Evolutionary conservation across 2,888 invertebrate genomes (phyloP).

Genomic region (Palloptera scutellata): DNA sequence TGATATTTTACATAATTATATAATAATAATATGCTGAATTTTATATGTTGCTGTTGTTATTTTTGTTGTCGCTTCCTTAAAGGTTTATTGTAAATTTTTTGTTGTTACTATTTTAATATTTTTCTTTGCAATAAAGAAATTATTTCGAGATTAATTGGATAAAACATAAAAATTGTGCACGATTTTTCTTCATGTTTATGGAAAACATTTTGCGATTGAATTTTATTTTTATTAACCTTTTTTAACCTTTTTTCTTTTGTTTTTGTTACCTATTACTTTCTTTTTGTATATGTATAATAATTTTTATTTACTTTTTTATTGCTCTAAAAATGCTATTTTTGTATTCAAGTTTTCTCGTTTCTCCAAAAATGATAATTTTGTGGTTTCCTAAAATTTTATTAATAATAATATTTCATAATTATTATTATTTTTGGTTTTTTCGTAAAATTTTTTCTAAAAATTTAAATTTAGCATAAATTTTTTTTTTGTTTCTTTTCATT

Average conservation of each 20-base stretch:
- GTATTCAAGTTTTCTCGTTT: slow-evolving; percentile 36
- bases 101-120: neutral
- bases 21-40: neutral
- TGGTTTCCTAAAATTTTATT: slow-evolving; percentile 20
- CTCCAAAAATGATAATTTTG: slow-evolving; percentile 28
- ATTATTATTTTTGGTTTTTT: slow-evolving; percentile 31
- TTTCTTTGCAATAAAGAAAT: slow-evolving; percentile 2
- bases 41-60: neutral
- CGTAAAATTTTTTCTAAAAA: slow-evolving; percentile 61
- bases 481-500: slow-evolving; percentile 35
- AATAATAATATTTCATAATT: no score
- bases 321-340: slow-evolving; percentile 42
- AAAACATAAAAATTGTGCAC: slow-evolving; percentile 4
- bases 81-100: neutral
- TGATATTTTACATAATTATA: neutral
- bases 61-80: neutral
- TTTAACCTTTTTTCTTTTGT: slow-evolving; percentile 15
- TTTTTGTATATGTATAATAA: slow-evolving; percentile 28
- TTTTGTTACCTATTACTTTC: slow-evolving; percentile 14
- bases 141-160: slow-evolving; percentile 6
- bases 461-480: slow-evolving; percentile 55
- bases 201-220: slow-evolving; percentile 12
- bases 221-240: neutral
- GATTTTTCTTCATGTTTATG: slow-evolving; percentile 18
- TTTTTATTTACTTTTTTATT: slow-evolving; percentile 39